Evolutionary conservation across 2,797 vertebrate species (phyloP).

Genomic region (Austrolebias charrua): DNA sequence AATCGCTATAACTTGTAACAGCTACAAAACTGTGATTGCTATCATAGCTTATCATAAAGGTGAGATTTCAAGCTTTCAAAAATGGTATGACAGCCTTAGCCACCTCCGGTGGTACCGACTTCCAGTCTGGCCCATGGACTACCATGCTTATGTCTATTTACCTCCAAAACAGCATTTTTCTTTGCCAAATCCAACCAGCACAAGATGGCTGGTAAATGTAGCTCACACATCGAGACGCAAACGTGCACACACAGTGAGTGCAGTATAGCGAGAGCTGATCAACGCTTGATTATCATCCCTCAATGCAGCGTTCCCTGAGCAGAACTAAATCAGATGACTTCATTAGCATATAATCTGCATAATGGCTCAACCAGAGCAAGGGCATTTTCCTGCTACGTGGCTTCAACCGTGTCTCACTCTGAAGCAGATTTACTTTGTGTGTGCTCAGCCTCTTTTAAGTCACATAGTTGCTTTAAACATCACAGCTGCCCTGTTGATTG

Average conservation of each 20-base stretch:
- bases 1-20: too few species aligned
- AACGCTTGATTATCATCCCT: conserved; percentile 71
- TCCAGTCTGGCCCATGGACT: too few species aligned
- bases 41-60: too few species aligned
- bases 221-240: conserved; percentile 18
- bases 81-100: too few species aligned
- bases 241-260: conserved; percentile 11
- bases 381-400: conserved; percentile 58
- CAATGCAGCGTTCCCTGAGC: conserved; percentile 55
- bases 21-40: too few species aligned
- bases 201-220: background rate
- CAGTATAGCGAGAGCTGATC: conserved; percentile 55
- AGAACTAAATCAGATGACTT: conserved; percentile 66
- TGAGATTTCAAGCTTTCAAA: too few species aligned
- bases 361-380: conserved; percentile 69
- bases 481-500: conserved; percentile 43
- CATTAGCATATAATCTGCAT: conserved; percentile 80
- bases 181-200: conserved; percentile 1
- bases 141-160: background rate
- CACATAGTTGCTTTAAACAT: conserved; percentile 11
- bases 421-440: conserved; percentile 21
- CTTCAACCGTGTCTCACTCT: conserved; percentile 42
- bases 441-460: conserved; percentile 23
- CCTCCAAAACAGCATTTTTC: background rate
- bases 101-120: too few species aligned